Evolutionary conservation across 2,797 vertebrate genomes (phyloP).

Genomic region (Moxostoma hubbsi): DNA sequence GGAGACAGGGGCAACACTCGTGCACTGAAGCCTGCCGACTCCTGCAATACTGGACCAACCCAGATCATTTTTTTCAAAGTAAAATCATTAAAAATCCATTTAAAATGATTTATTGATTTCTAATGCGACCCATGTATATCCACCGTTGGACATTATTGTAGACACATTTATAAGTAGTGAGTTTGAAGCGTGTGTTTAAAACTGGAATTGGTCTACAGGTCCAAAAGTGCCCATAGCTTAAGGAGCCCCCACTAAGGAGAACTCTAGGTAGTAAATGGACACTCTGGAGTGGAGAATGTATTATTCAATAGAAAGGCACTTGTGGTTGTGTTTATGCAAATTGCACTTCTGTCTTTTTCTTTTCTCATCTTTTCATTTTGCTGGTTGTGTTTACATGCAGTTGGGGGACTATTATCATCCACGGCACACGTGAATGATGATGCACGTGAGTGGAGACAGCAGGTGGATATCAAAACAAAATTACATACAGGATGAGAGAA

Average conservation of each 20-base stretch:
- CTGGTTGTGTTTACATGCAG: slow-evolving; percentile 53
- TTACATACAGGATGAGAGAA: slow-evolving; percentile 54
- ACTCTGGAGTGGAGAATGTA: slow-evolving; percentile 66
- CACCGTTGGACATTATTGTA: too few relatives aligned
- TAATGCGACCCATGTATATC: too few relatives aligned
- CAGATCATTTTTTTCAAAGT: slow-evolving; percentile 45
- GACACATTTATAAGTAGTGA: too few relatives aligned
- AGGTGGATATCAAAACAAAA: slow-evolving; percentile 63
- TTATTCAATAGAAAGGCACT: slow-evolving; percentile 68
- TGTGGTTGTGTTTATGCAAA: slow-evolving; percentile 72
- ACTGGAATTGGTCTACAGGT: too few relatives aligned
- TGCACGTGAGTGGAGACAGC: slow-evolving; percentile 56
- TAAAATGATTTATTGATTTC: too few relatives aligned
- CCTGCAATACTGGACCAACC: slow-evolving; percentile 37
- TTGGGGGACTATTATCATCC: slow-evolving; percentile 35
- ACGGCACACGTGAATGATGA: slow-evolving; percentile 18
- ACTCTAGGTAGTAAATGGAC: slow-evolving; percentile 71
- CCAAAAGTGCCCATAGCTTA: too few relatives aligned
- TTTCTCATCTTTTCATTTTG: slow-evolving; percentile 45
- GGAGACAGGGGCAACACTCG: slow-evolving; percentile 52
- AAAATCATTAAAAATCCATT: too few relatives aligned
- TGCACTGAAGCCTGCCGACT: slow-evolving; percentile 1
- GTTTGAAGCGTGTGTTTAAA: too few relatives aligned
- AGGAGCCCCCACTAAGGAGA: slow-evolving; percentile 40
- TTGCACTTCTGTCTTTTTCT: slow-evolving; percentile 48